Base-by-base conservation (phyloP, 2,113 vertebrate species). In the Pavo muticus region DNA sequence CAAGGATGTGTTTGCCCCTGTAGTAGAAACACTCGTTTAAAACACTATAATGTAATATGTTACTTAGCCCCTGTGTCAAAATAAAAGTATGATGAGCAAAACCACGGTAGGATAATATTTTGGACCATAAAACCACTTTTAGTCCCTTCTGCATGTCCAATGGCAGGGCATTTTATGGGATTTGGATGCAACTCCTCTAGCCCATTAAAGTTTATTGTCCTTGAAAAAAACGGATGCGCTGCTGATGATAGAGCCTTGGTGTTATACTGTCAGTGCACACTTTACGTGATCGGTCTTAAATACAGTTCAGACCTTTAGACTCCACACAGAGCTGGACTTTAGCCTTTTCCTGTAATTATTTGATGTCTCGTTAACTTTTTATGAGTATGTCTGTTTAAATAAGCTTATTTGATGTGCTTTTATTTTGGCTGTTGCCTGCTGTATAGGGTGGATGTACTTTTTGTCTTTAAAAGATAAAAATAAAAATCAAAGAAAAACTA, bases 351-450 rank as follows among this genome's bases (percentile, higher is more conserved):
- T 97, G 95, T 93, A 97, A 97, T 97, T 96, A 97, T 95, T 96
- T 94, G 88, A 85, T 97, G 93, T 97, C 97, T 97, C 94, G 97
- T 98, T 97, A 98, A 97, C 96, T 96, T 97, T 98, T 97, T 98
- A 97, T 97, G 96, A 97, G 95, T 45, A 69, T 95, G 97, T 98
- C 96, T 97, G 94, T 95, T 97, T 97, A 97, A 97, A 96, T 95
- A 94, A 95, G 91, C 90, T 91, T 88, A 96, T 90, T 92, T 93
- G 96, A 95, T 92, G 86, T 82, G 94, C 92, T 87, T 95, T 98
- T 96, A 79, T 95, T 95, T 97, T 88, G 96, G 92, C 87, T 67
- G 59, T 64, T 59, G 85, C 85, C 13, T 85, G 71, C 88, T 94
- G 61, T 69, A 69, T 16, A 90, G 95, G 85, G 96, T 95, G 83